Evolutionary conservation across 2,888 invertebrate genomes (phyloP), one percentile per base, ranked within the genome.

Genomic region (Salticus scenicus): DNA sequence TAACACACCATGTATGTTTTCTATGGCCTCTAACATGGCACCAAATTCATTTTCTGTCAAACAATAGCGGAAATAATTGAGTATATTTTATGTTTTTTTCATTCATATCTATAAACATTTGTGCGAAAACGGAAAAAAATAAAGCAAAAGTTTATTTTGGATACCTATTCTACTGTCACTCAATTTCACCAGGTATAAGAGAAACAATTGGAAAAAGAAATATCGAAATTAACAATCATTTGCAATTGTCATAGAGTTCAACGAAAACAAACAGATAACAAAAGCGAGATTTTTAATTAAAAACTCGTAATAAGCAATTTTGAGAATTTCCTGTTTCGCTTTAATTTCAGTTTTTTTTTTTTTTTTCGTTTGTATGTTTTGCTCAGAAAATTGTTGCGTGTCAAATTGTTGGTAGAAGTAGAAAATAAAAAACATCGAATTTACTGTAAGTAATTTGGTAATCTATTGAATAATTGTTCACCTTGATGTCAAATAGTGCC

Each of bases 21-120:
- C 24, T 57, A 17, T 17, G 20, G 20, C 2, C 24, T 12, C 47
- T 4, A 57, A 57, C 57, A 57, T 57, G 57, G 57, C 57, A 57
- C 57, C 5, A 17, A 57, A 24, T 57, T 57, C 12, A 17, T 1
- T 24, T 57, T 24, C 57, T 12, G 57, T 57, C 57, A 57, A 57
- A 57, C 57, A 57, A 57, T 57, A 24, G 57, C 12, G 57, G 24
- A 57, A 57, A 57, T 57, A 57, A 57, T 57, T 57, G 57, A 5
- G 24, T 57, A 5, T 57, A 24, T n/a, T 57, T 57, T 57, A 5
- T 2, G 20, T 57, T 57, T 57, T 57, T 57, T 24, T 5, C 1
- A 2, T 24, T 20, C 24, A 57, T 57, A 57, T 8, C 57, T 24
- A 24, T 1, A 1, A 57, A 57, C 57, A 5, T 5, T 20, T 1